Evolutionary conservation across 2,888 invertebrate species (phyloP).

Genomic region (Torymus auratus): DNA sequence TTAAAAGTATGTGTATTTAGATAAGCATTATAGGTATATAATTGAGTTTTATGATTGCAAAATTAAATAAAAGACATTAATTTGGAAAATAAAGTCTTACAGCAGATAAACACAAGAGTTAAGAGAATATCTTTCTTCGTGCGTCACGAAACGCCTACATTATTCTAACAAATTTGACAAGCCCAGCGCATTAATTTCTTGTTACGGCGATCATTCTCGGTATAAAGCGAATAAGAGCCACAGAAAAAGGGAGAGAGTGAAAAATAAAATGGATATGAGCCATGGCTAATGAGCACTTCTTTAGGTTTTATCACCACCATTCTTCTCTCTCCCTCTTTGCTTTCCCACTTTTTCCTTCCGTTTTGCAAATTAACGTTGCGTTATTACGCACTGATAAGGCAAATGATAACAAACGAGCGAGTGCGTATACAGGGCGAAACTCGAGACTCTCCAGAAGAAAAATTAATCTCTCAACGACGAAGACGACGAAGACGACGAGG

Average conservation of each 20-base stretch:
- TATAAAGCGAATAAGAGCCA: neutral
- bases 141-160: neutral
- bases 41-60: too few relatives aligned
- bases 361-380: neutral
- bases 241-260: neutral
- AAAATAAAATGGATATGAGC: too few relatives aligned
- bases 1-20: too few relatives aligned
- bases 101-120: too few relatives aligned
- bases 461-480: constrained; percentile 12
- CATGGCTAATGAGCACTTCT: neutral
- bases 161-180: constrained; percentile 28
- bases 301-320: neutral
- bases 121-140: too few relatives aligned
- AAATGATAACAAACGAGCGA: constrained; percentile 1
- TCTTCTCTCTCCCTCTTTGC: neutral
- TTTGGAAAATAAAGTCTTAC: too few relatives aligned
- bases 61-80: too few relatives aligned
- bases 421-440: neutral
- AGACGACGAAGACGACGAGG: too few relatives aligned
- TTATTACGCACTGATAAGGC: constrained; percentile 15
- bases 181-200: too few relatives aligned
- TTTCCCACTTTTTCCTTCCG: neutral
- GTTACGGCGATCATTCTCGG: neutral
- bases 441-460: neutral
- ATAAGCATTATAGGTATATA: too few relatives aligned